Conservation (phyloP, 2,888 invertebrate species). For the Lasioglossum leucozonium region DNA sequence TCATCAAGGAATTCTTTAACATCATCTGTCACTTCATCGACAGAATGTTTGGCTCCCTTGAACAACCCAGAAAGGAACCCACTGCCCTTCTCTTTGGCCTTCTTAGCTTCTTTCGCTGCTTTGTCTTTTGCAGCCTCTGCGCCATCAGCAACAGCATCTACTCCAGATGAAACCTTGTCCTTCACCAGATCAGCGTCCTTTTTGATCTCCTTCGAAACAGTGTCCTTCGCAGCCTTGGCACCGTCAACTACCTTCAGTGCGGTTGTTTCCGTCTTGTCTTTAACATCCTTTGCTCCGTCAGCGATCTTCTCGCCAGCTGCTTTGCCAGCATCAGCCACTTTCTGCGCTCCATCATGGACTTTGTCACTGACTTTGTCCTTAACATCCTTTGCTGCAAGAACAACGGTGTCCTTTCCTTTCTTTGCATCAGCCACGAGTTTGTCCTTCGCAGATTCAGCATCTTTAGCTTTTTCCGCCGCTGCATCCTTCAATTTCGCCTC, state of each 20-base stretch:
- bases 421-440: slow-evolving; percentile 61
- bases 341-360: slow-evolving; percentile 47
- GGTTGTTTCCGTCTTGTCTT: slow-evolving; percentile 79
- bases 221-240: slow-evolving; percentile 59
- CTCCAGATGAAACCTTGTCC: slow-evolving; percentile 24
- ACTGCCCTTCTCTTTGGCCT: slow-evolving; percentile 61
- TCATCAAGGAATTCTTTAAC: slow-evolving; percentile 85
- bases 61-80: slow-evolving; percentile 73
- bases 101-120: slow-evolving; percentile 55
- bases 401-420: slow-evolving; percentile 41
- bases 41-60: slow-evolving; percentile 69
- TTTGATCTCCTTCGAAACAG: slow-evolving; percentile 36
- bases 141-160: neutral
- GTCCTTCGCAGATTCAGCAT: slow-evolving; percentile 37
- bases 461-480: slow-evolving; percentile 11
- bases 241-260: slow-evolving; percentile 19
- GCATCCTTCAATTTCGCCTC: slow-evolving; percentile 58
- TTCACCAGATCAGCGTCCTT: slow-evolving; percentile 27
- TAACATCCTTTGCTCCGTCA: slow-evolving; percentile 51
- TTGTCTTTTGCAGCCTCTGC: slow-evolving; percentile 83
- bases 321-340: slow-evolving; percentile 36
- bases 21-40: slow-evolving; percentile 65
- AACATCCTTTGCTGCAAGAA: neutral
- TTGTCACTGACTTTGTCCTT: slow-evolving; percentile 39
- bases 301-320: slow-evolving; percentile 48